phyloP scores from a whole-genome alignment of 1,140 invertebrate genomes.

The Lasaia peninsularis region DNA sequence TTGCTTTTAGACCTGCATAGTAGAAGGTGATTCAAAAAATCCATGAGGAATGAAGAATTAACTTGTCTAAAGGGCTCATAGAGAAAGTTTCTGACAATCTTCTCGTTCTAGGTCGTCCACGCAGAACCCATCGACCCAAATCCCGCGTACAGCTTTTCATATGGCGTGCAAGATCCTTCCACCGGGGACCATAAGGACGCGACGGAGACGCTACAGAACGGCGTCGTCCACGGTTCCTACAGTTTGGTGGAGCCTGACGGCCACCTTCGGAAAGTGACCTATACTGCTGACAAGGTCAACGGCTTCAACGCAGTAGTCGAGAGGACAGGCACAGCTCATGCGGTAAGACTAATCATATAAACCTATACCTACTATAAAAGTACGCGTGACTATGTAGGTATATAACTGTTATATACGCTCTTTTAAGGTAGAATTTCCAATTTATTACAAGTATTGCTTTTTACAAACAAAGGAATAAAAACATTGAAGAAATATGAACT shows the following conservation, averaged over 20 bases:
- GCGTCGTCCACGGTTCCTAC: constrained; percentile 81
- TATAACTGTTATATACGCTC: too few relatives aligned
- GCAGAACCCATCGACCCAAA: constrained; percentile 82
- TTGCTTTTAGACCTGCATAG: too few relatives aligned
- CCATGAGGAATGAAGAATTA: too few relatives aligned
- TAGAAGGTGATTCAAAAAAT: too few relatives aligned
- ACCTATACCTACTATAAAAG: too few relatives aligned
- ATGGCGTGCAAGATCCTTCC: constrained; percentile 83
- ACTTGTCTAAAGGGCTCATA: too few relatives aligned
- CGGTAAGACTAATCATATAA: constrained; percentile 34
- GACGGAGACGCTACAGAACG: constrained; percentile 79
- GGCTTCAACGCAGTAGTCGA: constrained; percentile 78
- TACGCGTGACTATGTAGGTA: too few relatives aligned
- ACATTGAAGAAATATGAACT: too few relatives aligned
- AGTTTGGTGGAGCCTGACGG: constrained; percentile 82
- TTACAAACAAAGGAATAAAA: too few relatives aligned
- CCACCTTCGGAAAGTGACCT: constrained; percentile 79
- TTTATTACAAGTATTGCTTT: too few relatives aligned
- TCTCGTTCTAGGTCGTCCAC: constrained; percentile 40
- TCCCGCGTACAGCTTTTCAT: constrained; percentile 85
- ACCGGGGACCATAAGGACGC: constrained; percentile 85
- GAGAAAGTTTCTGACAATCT: neutral
- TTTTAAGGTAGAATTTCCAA: too few relatives aligned
- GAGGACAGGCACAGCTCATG: constrained; percentile 73
- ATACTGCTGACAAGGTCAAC: constrained; percentile 77